Evolutionary conservation across 92 coral and sea anemone genomes (phyloP).

Genomic region (Montipora capitata): DNA sequence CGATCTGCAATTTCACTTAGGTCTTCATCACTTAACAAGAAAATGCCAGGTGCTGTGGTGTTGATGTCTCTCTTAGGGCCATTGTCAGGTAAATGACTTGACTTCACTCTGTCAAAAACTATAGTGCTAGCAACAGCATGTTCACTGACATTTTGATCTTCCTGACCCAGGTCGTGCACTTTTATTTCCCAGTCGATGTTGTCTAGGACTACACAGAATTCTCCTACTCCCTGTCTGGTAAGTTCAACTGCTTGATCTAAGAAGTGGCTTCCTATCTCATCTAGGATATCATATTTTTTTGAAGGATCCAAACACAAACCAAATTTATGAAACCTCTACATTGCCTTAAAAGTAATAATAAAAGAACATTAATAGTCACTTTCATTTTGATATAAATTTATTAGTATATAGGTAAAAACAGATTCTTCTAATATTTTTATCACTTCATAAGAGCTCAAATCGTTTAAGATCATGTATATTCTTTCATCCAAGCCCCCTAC

Average conservation of each 20-base stretch:
- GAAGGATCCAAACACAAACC: slow-evolving; percentile 67
- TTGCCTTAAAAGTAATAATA: too few species aligned
- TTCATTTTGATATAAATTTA: not conserved
- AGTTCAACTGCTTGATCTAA: slow-evolving; percentile 61
- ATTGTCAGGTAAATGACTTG: slow-evolving; percentile 50
- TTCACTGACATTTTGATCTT: slow-evolving; percentile 45
- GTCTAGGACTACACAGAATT: slow-evolving; percentile 55
- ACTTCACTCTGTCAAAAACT: slow-evolving; percentile 31
- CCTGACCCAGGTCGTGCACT: slow-evolving; percentile 58
- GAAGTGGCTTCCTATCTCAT: slow-evolving; percentile 66
- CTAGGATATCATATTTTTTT: slow-evolving; percentile 50
- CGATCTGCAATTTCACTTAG: slow-evolving; percentile 39
- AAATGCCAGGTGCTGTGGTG: slow-evolving; percentile 25
- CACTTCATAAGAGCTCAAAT: too few species aligned
- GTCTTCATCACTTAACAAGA: slow-evolving; percentile 68
- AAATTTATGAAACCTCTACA: slow-evolving; percentile 30
- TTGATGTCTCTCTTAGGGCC: slow-evolving; percentile 52
- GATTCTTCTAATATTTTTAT: too few species aligned
- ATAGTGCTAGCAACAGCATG: not conserved
- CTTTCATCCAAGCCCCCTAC: slow-evolving; percentile 7
- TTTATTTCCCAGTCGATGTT: slow-evolving; percentile 73
- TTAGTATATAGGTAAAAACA: too few species aligned
- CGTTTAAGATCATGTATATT: not conserved
- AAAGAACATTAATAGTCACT: too few species aligned
- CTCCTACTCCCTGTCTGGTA: slow-evolving; percentile 51